Conservation (phyloP, 2,888 invertebrate species). For the Cremastinae sp. region DNA sequence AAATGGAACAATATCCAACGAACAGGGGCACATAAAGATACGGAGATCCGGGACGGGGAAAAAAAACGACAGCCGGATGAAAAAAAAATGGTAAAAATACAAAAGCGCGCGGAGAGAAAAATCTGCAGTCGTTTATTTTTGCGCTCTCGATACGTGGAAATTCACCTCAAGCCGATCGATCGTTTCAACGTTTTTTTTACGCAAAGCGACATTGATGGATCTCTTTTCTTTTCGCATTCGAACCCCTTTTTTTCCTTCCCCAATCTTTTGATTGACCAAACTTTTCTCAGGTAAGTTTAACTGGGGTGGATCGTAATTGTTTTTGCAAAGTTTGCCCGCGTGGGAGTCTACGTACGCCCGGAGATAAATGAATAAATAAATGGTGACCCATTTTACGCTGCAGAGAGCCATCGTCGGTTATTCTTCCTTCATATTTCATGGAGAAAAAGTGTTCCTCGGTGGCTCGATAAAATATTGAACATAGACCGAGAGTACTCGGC, state of each 20-base stretch:
- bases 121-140: conserved; percentile 35
- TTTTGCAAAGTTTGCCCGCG: not conserved
- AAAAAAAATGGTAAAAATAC: conserved; percentile 24
- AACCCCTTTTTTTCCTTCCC: not conserved
- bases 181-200: conserved; percentile 9
- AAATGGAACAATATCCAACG: conserved; percentile 22
- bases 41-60: not conserved
- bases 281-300: not conserved
- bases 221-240: not conserved
- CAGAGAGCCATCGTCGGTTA: not conserved
- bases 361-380: not conserved
- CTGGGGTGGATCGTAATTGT: no score
- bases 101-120: conserved; percentile 18
- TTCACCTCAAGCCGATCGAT: conserved; percentile 21
- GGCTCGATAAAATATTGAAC: not conserved
- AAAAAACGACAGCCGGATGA: not conserved
- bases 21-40: conserved; percentile 13
- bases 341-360: not conserved
- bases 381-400: not conserved
- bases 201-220: not conserved
- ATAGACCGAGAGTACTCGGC: conserved; percentile 12
- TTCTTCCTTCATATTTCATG: not conserved
- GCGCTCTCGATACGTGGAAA: conserved; percentile 24
- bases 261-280: not conserved
- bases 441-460: conserved; percentile 9